A percentile compares a stretch with the other conserved stretches of the same genome.
Conservation (phyloP, 2,797 vertebrate genomes). For the Clarias laeviceps region DNA sequence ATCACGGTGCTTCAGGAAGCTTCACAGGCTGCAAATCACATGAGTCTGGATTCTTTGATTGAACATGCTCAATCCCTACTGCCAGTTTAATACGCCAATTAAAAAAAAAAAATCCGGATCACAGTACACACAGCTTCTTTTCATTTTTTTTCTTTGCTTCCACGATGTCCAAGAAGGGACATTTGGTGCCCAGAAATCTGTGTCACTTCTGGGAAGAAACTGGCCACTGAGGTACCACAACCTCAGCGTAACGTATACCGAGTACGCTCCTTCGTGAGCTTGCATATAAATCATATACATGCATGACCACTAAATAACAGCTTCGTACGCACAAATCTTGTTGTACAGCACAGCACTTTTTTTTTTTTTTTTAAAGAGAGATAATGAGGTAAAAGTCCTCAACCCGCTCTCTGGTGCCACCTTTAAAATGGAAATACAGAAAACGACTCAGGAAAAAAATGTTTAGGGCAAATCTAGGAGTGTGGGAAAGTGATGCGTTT, state of each 20-base stretch:
- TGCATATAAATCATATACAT: conserved; percentile 13
- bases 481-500: conserved; percentile 51
- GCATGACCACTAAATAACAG: neutral
- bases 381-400: neutral
- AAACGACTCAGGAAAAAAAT: conserved; percentile 6
- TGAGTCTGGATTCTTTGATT: conserved; percentile 11
- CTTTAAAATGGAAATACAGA: conserved; percentile 25
- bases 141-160: neutral
- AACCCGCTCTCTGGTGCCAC: neutral
- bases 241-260: conserved; percentile 22
- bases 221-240: conserved; percentile 55
- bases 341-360: neutral
- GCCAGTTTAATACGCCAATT: conserved; percentile 24
- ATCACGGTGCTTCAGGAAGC: conserved; percentile 12
- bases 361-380: neutral
- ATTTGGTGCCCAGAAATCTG: conserved; percentile 60
- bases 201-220: conserved; percentile 72
- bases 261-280: neutral
- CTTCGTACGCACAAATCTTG: neutral
- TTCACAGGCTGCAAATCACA: conserved; percentile 28
- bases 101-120: no score
- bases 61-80: neutral
- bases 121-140: conserved; percentile 5
- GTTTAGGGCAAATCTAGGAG: conserved; percentile 30
- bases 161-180: conserved; percentile 5